Conservation (phyloP, 2,113 vertebrate species). For the Tichodroma muraria region DNA sequence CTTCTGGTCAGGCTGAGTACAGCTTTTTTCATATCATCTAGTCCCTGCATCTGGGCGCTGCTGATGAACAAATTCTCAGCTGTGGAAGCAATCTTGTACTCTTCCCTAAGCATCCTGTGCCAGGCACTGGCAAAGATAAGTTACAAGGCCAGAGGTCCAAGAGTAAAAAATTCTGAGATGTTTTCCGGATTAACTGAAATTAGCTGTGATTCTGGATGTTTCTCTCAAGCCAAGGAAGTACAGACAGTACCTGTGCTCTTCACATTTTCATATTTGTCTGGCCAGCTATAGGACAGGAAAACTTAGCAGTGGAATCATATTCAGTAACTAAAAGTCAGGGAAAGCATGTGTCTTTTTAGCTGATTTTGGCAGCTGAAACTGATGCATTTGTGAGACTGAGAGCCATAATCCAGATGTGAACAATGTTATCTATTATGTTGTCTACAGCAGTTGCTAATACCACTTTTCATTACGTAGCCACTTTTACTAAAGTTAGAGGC, state of each 20-base stretch:
- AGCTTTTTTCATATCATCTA: background rate
- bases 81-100: background rate
- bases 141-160: background rate
- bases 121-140: background rate
- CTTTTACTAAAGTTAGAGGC: background rate
- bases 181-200: background rate
- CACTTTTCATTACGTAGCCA: background rate
- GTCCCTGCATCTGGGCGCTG: background rate
- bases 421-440: background rate
- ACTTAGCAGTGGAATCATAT: background rate
- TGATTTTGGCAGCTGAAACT: background rate
- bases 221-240: background rate
- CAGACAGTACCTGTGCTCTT: background rate
- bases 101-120: background rate
- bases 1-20: background rate
- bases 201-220: background rate
- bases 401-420: background rate
- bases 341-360: background rate
- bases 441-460: background rate
- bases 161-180: background rate
- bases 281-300: background rate
- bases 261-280: background rate
- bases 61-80: background rate
- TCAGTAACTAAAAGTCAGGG: background rate
- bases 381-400: background rate